These are phyloP conservation scores for Tursiops truncatus DNA, from an alignment of 2,113 vertebrate genomes.

Conservation along the genomic window DNA sequence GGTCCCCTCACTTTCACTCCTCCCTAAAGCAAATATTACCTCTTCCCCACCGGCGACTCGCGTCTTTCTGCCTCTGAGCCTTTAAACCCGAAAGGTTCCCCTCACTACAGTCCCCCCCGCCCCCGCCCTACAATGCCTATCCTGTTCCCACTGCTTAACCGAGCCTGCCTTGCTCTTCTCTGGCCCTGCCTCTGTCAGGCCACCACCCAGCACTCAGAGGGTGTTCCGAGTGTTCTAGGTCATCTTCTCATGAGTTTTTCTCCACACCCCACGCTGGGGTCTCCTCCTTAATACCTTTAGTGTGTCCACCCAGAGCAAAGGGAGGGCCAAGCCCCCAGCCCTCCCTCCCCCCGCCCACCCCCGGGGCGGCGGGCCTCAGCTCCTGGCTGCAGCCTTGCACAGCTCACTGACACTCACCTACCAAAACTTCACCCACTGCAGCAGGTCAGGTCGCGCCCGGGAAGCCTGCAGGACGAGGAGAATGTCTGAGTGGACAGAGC, in stretches of 20 bases:
- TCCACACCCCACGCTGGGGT: background rate
- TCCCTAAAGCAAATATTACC: background rate
- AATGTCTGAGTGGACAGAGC: background rate
- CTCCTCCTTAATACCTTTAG: background rate
- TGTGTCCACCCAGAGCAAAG: background rate
- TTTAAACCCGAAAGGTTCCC: background rate
- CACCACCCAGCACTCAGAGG: background rate
- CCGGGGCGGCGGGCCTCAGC: background rate
- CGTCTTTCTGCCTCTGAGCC: background rate
- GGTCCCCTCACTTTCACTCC: background rate
- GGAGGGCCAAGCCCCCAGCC: background rate
- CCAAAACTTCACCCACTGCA: conserved; percentile 74
- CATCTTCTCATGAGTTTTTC: background rate
- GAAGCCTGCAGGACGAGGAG: conserved; percentile 56
- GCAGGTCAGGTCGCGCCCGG: conserved; percentile 41
- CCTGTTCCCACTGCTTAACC: rapidly evolving
- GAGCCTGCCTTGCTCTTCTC: background rate
- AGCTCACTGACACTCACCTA: conserved; percentile 59
- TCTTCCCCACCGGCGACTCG: background rate
- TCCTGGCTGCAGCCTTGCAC: rapidly evolving
- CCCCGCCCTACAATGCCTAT: rapidly evolving
- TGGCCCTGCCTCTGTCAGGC: background rate
- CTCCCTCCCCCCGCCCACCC: background rate
- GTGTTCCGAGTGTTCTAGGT: background rate
- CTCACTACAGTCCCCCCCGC: rapidly evolving